A percentile compares a stretch with the other conserved stretches of the same genome.
Conservation (phyloP, 2,797 vertebrate species). For the Chiropotes sagulatus region DNA sequence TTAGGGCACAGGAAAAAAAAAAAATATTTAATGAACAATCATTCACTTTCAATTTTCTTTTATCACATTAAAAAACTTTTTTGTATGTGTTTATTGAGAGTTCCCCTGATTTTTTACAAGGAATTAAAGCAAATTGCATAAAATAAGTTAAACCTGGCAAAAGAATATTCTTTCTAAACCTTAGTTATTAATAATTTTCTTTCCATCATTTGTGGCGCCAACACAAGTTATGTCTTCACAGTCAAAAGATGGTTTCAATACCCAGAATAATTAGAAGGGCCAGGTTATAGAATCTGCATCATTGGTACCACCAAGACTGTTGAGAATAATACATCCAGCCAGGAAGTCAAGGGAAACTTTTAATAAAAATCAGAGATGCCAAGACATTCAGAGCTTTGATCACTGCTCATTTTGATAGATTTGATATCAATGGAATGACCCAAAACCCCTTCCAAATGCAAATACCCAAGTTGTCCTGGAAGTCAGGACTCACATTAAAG, state of each 20-base stretch:
- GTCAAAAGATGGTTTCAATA: constrained; percentile 8
- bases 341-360: constrained; percentile 46
- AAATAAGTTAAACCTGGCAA: constrained; percentile 10
- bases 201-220: constrained; percentile 23
- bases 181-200: constrained; percentile 44
- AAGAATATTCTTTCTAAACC: background rate
- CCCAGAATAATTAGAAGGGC: constrained; percentile 26
- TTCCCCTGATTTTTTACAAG: background rate
- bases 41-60: constrained; percentile 43
- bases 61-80: background rate
- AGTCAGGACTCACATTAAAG: constrained; percentile 17
- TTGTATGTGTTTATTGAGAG: background rate
- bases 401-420: constrained; percentile 45
- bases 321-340: background rate
- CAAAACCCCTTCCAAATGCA: constrained; percentile 6
- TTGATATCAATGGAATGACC: constrained; percentile 25
- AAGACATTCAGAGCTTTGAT: constrained; percentile 25
- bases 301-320: background rate
- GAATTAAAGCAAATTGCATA: background rate
- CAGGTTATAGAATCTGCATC: background rate
- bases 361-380: constrained; percentile 31
- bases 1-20: background rate
- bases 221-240: background rate
- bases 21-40: constrained; percentile 11
- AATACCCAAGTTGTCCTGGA: background rate